These are phyloP conservation scores for Microtus richardsoni DNA, from an alignment of 2,113 vertebrate genomes.

Conservation along the genomic window DNA sequence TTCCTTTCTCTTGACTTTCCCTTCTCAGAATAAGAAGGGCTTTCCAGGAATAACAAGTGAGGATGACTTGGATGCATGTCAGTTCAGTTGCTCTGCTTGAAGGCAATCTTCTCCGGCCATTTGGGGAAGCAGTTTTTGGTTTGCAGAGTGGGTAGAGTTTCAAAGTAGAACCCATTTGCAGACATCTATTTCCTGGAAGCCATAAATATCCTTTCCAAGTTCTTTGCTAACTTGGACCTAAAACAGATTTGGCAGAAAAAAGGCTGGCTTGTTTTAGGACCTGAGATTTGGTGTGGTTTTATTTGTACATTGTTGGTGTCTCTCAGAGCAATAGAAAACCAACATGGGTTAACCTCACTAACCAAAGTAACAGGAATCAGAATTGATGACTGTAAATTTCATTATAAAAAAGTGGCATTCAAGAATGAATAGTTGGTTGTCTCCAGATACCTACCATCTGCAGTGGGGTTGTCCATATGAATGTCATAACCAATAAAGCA, in stretches of 20 bases:
- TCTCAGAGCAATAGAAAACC: slow-evolving; percentile 46
- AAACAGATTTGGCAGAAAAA: slow-evolving; percentile 31
- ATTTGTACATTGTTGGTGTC: slow-evolving; percentile 26
- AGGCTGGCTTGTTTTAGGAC: neutral
- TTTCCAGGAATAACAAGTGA: slow-evolving; percentile 71
- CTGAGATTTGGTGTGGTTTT: neutral
- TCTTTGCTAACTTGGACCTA: slow-evolving; percentile 57
- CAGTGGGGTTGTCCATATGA: neutral
- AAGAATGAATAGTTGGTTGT: neutral
- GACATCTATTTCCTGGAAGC: slow-evolving; percentile 53
- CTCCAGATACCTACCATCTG: neutral
- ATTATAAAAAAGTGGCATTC: slow-evolving; percentile 57
- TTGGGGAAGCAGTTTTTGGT: slow-evolving; percentile 31
- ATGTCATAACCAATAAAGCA: slow-evolving; percentile 20
- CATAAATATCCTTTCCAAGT: slow-evolving; percentile 36
- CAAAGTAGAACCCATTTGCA: slow-evolving; percentile 52
- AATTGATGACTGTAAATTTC: slow-evolving; percentile 33
- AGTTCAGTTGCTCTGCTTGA: neutral
- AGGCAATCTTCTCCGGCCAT: slow-evolving; percentile 17
- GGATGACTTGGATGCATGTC: neutral
- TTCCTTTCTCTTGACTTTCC: slow-evolving; percentile 56
- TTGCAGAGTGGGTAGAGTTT: slow-evolving; percentile 60
- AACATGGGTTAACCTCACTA: slow-evolving; percentile 29
- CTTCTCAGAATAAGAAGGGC: slow-evolving; percentile 62
- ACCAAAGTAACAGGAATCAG: slow-evolving; percentile 29